Conservation (phyloP, 1,140 invertebrate species). For the Tigriopus japonicus region DNA sequence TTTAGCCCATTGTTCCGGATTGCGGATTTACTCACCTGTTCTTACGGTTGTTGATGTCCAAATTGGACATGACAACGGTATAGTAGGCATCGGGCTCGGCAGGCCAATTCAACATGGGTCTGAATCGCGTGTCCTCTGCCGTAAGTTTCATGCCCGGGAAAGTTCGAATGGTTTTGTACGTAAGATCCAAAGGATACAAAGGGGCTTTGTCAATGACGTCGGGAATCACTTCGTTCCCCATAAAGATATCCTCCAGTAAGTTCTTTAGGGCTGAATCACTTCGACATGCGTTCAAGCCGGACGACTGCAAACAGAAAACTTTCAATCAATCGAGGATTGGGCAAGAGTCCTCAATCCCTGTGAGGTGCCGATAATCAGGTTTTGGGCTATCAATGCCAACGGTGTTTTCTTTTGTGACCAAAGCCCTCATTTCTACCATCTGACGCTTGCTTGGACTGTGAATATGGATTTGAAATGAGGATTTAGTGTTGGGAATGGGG, state of each 20-base stretch:
- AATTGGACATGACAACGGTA: slow-evolving; percentile 12
- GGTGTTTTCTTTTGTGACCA: no score
- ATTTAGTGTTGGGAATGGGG: no score
- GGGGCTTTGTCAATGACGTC: slow-evolving; percentile 11
- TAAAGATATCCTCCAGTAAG: slow-evolving; percentile 10
- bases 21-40: slow-evolving; percentile 3
- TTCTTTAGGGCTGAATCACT: neutral
- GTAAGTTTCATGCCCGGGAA: slow-evolving; percentile 13
- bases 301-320: no score
- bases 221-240: slow-evolving; percentile 13
- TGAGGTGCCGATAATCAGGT: no score
- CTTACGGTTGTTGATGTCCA: slow-evolving; percentile 11
- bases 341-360: no score
- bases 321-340: no score
- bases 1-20: no score
- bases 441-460: no score
- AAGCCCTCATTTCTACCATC: no score
- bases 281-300: neutral
- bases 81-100: slow-evolving; percentile 6
- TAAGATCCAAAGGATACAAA: slow-evolving; percentile 12
- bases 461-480: no score
- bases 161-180: slow-evolving; percentile 14
- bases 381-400: no score
- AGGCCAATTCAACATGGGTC: slow-evolving; percentile 10
- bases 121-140: slow-evolving; percentile 11